Evolutionary conservation across 1,140 invertebrate species (phyloP).

Genomic region (Temnothorax longispinosus): DNA sequence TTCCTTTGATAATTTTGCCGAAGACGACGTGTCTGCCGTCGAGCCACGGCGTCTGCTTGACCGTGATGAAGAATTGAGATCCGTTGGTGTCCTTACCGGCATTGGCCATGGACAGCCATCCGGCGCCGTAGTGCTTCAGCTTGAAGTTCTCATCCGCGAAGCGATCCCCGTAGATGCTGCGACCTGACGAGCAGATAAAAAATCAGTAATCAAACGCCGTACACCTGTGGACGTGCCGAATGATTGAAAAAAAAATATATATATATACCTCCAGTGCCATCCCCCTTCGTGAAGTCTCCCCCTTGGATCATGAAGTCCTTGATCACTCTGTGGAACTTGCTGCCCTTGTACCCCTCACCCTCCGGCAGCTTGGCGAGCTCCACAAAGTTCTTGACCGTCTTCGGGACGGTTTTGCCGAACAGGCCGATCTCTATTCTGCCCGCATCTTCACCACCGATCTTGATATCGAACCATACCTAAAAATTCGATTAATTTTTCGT

Average conservation of each 20-base stretch:
- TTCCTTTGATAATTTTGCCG: conserved; percentile 96
- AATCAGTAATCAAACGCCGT: not conserved
- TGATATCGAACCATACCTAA: conserved; percentile 98
- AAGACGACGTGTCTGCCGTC: conserved; percentile 99
- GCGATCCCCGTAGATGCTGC: conserved; percentile 96
- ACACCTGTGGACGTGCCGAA: not conserved
- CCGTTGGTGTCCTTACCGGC: conserved; percentile 99
- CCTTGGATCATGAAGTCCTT: conserved; percentile 98
- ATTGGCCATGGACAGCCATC: conserved; percentile 99
- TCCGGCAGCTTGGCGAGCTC: conserved; percentile 92
- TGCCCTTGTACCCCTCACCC: conserved; percentile 95
- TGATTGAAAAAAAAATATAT: not conserved
- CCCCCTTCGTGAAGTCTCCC: conserved; percentile 96
- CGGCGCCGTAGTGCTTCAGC: conserved; percentile 98
- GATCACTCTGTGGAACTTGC: conserved; percentile 97
- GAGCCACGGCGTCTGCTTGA: conserved; percentile 96
- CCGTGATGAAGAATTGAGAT: conserved; percentile 99
- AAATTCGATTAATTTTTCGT: conserved; percentile 46
- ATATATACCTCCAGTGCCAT: conserved; percentile 92
- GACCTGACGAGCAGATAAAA: conserved; percentile 86
- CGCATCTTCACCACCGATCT: conserved; percentile 91
- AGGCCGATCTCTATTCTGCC: conserved; percentile 97
- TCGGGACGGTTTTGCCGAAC: conserved; percentile 98
- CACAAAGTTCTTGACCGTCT: conserved; percentile 97
- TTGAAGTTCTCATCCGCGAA: conserved; percentile 99